phyloP scores from a whole-genome alignment of 2,113 vertebrate species.

The Oceanites oceanicus region DNA sequence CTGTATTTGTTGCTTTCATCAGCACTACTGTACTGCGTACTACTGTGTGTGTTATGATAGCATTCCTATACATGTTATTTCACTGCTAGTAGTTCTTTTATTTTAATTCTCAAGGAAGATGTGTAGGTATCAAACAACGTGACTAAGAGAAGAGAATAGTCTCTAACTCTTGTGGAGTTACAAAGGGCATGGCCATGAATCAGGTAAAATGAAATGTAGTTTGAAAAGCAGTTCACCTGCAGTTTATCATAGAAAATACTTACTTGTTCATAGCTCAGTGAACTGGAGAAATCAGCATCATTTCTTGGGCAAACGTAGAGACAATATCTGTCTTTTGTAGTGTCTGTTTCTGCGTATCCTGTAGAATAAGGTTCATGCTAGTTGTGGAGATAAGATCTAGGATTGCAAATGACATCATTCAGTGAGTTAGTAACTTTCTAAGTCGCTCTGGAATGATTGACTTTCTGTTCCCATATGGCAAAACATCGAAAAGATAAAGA shows the following conservation, averaged over 20 bases:
- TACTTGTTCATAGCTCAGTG: not conserved
- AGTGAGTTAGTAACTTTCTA: not conserved
- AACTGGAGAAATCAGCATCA: not conserved
- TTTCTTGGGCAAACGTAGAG: not conserved
- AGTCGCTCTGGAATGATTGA: not conserved
- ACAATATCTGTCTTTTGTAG: not conserved
- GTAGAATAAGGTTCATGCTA: not conserved
- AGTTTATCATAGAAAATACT: not conserved
- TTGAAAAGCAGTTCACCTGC: not conserved
- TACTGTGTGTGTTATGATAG: not conserved
- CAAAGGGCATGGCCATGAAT: not conserved
- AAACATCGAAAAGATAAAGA: not conserved
- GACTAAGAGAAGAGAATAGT: not conserved
- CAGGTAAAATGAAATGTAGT: not conserved
- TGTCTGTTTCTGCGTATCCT: not conserved
- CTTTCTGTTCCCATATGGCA: not conserved
- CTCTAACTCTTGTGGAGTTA: not conserved
- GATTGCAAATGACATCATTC: not conserved
- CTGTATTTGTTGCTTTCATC: not conserved
- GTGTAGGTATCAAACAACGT: not conserved
- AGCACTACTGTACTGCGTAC: not conserved
- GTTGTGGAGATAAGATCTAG: not conserved
- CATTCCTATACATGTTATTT: not conserved
- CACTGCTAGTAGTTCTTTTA: not conserved
- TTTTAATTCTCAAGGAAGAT: not conserved